Evolutionary conservation across 2,797 vertebrate species (phyloP).

Genomic region (Cirrhinus molitorella): DNA sequence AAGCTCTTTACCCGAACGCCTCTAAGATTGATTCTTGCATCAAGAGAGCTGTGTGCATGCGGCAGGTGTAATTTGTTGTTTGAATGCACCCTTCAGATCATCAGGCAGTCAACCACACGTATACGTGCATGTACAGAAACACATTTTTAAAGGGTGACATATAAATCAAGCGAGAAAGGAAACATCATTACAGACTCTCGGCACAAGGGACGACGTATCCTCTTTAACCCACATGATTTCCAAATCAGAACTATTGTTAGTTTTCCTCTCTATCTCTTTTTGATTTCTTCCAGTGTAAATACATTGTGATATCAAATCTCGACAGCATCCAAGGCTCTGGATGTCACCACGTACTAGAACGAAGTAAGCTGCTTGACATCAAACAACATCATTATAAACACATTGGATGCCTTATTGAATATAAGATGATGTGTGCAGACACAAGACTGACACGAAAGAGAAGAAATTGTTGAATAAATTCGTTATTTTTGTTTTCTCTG

Average conservation of each 20-base stretch:
- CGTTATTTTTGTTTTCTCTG: no score
- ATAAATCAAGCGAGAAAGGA: slow-evolving; percentile 28
- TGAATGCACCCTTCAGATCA: slow-evolving; percentile 65
- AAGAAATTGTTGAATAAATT: no score
- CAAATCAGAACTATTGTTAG: slow-evolving; percentile 22
- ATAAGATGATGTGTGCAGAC: not conserved
- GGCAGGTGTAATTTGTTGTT: slow-evolving; percentile 70
- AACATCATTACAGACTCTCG: slow-evolving; percentile 53
- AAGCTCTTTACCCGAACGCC: slow-evolving; percentile 69
- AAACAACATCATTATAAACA: not conserved
- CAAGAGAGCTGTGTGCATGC: slow-evolving; percentile 62
- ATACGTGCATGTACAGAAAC: slow-evolving; percentile 13
- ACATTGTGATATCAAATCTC: not conserved
- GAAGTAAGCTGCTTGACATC: slow-evolving; percentile 3
- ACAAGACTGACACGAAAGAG: no score
- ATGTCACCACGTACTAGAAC: not conserved
- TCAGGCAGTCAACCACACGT: slow-evolving; percentile 4
- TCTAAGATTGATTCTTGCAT: slow-evolving; percentile 68
- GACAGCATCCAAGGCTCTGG: not conserved
- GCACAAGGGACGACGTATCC: slow-evolving; percentile 20
- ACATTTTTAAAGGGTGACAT: slow-evolving; percentile 31
- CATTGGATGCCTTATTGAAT: not conserved
- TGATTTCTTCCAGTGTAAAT: slow-evolving; percentile 20
- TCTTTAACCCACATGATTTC: slow-evolving; percentile 61
- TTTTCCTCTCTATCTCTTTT: not conserved